Percentiles rank a stretch among this genome's conserved stretches.
Evolutionary conservation across 23 tunicate species (phyloP).

Genomic region (Ciona savignyi): DNA sequence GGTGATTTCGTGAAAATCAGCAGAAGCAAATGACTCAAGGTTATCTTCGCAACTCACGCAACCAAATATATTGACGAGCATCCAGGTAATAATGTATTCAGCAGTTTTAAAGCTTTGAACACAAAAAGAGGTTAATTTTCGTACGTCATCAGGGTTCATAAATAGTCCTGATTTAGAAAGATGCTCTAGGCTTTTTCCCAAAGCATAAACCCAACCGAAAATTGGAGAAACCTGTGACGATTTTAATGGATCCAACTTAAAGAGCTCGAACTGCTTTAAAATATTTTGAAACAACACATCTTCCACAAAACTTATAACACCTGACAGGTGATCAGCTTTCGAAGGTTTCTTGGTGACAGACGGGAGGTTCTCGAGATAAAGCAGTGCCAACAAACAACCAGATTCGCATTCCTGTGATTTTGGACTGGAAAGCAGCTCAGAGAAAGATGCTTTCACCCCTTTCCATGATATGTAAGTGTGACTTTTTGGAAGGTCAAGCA

Average conservation of each 20-base stretch:
- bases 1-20: conserved; percentile 48
- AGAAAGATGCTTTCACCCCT: not conserved
- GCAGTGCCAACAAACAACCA: conserved; percentile 24
- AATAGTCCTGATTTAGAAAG: not conserved
- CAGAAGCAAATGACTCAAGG: conserved; percentile 25
- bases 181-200: conserved; percentile 14
- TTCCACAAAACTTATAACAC: not conserved
- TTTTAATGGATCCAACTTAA: conserved; percentile 12
- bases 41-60: conserved; percentile 9
- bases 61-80: conserved; percentile 39
- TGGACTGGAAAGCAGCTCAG: conserved; percentile 11
- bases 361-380: not conserved
- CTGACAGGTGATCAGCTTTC: not conserved
- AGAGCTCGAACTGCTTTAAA: not conserved
- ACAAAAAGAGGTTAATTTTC: not conserved
- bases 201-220: conserved; percentile 58
- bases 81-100: conserved; percentile 11
- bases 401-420: conserved; percentile 39
- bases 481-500: conserved; percentile 7
- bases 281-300: not conserved
- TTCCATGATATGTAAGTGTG: not conserved
- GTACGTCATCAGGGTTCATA: not conserved
- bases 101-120: not conserved
- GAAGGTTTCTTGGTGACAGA: not conserved
- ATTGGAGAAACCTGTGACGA: conserved; percentile 19